Percentiles rank a stretch among this genome's conserved stretches.
These are phyloP conservation scores for Chloroclysta siterata DNA, from an alignment of 2,888 invertebrate genomes.

Conservation along the genomic window DNA sequence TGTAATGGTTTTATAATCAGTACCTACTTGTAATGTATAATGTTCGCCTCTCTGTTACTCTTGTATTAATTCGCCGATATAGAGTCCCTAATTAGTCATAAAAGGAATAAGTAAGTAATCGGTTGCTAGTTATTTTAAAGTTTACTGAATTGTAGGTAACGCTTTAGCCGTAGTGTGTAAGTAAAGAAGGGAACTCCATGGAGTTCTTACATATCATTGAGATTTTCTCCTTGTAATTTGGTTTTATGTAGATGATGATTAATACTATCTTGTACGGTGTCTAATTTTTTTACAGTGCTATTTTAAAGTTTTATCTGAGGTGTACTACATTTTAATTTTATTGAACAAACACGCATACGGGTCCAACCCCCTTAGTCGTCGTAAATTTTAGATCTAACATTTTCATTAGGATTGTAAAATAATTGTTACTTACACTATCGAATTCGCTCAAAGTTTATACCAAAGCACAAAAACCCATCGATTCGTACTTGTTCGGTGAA, in stretches of 20 bases:
- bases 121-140: conserved; percentile 69
- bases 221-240: conserved; percentile 81
- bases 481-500: conserved; percentile 78
- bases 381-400: conserved; percentile 80
- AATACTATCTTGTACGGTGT: conserved; percentile 61
- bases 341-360: conserved; percentile 80
- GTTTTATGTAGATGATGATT: conserved; percentile 56
- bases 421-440: conserved; percentile 69
- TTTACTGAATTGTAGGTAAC: conserved; percentile 75
- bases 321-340: conserved; percentile 63
- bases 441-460: conserved; percentile 85
- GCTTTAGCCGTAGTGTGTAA: conserved; percentile 81
- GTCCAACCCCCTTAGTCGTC: conserved; percentile 83
- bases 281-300: conserved; percentile 67
- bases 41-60: conserved; percentile 31
- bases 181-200: conserved; percentile 75
- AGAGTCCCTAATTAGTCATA: conserved; percentile 39
- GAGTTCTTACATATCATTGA: conserved; percentile 85
- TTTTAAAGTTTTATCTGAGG: conserved; percentile 62
- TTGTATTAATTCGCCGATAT: conserved; percentile 25
- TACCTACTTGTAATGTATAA: conserved; percentile 26
- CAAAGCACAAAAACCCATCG: conserved; percentile 85
- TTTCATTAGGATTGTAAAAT: conserved; percentile 80
- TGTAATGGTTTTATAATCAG: conserved; percentile 16
- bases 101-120: conserved; percentile 48